A percentile compares a stretch with the other conserved stretches of the same genome.
Conservation (phyloP, 2,113 vertebrate genomes). For the Channa argus region DNA sequence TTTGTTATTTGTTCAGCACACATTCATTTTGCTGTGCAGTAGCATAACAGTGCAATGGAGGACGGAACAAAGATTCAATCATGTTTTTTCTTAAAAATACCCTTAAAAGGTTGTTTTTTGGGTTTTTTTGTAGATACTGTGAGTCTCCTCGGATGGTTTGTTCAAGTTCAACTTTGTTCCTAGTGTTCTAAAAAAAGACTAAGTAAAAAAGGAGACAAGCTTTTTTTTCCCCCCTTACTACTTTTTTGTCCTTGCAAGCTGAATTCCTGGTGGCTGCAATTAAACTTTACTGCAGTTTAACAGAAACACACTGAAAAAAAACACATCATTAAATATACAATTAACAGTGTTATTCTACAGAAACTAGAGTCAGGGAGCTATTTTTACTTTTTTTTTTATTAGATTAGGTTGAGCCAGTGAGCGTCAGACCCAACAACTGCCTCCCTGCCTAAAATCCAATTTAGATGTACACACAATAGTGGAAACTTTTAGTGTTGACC, state of each 20-base stretch:
- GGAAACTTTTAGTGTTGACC: constrained; percentile 34
- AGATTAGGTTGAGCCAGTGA: neutral
- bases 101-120: neutral
- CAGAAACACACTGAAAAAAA: neutral
- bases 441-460: constrained; percentile 32
- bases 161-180: too few species aligned
- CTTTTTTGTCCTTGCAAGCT: too few species aligned
- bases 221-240: too few species aligned
- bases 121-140: too few species aligned
- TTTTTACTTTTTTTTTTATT: neutral
- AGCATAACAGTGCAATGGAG: neutral
- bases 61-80: neutral
- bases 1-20: constrained; percentile 15
- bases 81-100: too few species aligned
- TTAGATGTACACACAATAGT: constrained; percentile 25
- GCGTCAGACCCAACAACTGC: neutral
- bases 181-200: too few species aligned
- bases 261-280: neutral
- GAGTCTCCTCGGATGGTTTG: neutral
- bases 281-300: neutral
- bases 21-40: constrained; percentile 3
- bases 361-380: neutral
- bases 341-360: neutral
- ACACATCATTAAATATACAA: neutral
- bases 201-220: too few species aligned